A percentile compares a stretch with the other conserved stretches of the same genome.
Evolutionary conservation across 2,797 vertebrate genomes (phyloP).

Genomic region (Tokudaia muenninki): DNA sequence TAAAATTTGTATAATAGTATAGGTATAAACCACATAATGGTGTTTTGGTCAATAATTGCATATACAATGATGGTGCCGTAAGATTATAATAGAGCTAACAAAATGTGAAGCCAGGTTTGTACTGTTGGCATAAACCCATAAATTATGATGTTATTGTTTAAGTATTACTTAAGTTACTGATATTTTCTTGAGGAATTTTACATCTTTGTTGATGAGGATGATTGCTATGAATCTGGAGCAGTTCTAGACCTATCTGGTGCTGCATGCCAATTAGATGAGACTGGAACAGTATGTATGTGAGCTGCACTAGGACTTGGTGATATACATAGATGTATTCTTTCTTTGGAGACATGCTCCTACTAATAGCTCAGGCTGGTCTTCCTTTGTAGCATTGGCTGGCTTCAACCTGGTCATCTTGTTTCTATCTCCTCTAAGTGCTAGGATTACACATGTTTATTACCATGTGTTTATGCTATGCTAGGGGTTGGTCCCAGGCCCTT

Average conservation of each 20-base stretch:
- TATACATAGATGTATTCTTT: neutral
- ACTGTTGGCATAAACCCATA: neutral
- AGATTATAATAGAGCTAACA: neutral
- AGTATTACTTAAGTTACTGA: neutral
- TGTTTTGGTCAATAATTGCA: neutral
- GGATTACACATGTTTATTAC: neutral
- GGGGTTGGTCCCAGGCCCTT: neutral
- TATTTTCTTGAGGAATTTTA: neutral
- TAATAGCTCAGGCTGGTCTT: neutral
- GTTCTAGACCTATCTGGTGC: neutral
- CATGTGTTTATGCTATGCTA: neutral
- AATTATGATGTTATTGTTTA: conserved; percentile 21
- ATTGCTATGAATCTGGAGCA: conserved; percentile 35
- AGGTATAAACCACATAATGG: neutral
- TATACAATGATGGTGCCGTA: neutral
- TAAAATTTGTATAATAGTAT: conserved; percentile 33
- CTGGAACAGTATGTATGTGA: neutral
- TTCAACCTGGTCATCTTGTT: neutral
- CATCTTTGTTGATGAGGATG: conserved; percentile 22
- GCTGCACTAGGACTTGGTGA: neutral
- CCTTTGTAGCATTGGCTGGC: neutral
- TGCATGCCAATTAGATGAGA: neutral
- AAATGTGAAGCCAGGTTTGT: conserved; percentile 13
- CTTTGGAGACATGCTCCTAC: neutral
- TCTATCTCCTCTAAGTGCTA: neutral